Percentiles rank a stretch among this genome's conserved stretches.
phyloP scores from a whole-genome alignment of 1,140 invertebrate genomes.

The Pteromalus puparum region DNA sequence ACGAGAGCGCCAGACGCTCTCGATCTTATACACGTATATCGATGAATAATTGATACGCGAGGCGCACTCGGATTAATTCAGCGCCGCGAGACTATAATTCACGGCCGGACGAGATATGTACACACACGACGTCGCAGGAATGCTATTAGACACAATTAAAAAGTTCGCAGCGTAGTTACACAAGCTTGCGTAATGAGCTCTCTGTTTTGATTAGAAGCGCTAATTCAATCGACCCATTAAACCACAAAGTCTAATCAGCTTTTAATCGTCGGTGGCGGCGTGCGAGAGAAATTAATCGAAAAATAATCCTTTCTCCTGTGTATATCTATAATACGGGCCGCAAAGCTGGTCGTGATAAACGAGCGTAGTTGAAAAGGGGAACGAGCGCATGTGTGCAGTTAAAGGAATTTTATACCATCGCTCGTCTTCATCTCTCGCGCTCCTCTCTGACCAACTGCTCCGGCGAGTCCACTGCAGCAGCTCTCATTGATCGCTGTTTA shows the following conservation, averaged over 20 bases:
- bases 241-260: not conserved
- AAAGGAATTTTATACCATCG: not conserved
- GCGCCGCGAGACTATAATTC: not conserved
- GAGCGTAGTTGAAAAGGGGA: not conserved
- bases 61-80: no score
- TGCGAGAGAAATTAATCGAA: not conserved
- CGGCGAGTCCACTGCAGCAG: not conserved
- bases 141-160: not conserved
- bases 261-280: not conserved
- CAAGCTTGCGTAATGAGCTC: not conserved
- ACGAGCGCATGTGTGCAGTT: not conserved
- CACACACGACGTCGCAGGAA: no score
- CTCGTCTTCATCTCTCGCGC: slow-evolving; percentile 8
- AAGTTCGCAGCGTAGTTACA: not conserved
- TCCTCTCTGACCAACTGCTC: slow-evolving; percentile 31
- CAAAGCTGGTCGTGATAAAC: not conserved
- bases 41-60: not conserved
- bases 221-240: not conserved
- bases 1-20: not conserved
- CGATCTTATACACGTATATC: not conserved
- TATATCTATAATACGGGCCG: not conserved
- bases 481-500: slow-evolving; percentile 67
- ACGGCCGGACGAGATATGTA: no score
- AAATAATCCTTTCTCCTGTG: not conserved
- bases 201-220: not conserved